Base-by-base conservation (phyloP, 92 coral and sea anemone genomes). In the Chrysogorgia sp. region DNA sequence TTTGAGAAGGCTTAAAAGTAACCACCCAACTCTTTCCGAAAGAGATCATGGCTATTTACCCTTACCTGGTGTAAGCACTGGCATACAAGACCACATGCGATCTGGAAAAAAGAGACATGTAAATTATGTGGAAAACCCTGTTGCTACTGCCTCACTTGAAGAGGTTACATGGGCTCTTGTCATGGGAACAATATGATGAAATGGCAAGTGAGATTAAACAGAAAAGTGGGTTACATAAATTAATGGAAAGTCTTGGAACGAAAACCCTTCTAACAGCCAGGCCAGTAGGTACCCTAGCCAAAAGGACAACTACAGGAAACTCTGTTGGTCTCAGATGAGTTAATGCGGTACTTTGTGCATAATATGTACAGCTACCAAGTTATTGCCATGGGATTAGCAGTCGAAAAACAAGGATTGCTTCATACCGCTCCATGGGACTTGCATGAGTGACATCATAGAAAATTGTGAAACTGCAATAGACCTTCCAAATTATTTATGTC, bases 71-170 rank as follows among this genome's bases (percentile, higher is more conserved):
- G 45, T 45, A 10, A 34, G 31, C 7, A 1, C 24, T 12, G 63
- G 48, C 26, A 40, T 32, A 74, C 65, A 43, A 58, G 17, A 34
- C 21, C 66, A 74, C 21, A 74, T 74, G 80, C 40, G 31, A 30
- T 74, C 48, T 34, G 80, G 23, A 40, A 53, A 48, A 74, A 55
- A 45, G 80, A 74, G 66, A 40, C 60, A 17, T 74, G 80, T 56
- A 61, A 61, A 53, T 31, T 74, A 31, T 74, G 80, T 41, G 80
- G 80, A 74, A 74, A 48, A 74, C 80, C 6, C 49, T 53, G 66
- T 59, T 59, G 30, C 30, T 59, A 19, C 34, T 3, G 30, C 66
- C 66, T 4, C 66, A 59, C 14, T 30, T 59, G 66, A 59, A 59
- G 66, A 59, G 31, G 29, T 21, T 19, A 3, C 25, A 59, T 59